Evolutionary conservation across 2,113 vertebrate genomes (phyloP), one percentile per base, ranked within the genome.

Genomic region (Romanogobio albipinnatus): DNA sequence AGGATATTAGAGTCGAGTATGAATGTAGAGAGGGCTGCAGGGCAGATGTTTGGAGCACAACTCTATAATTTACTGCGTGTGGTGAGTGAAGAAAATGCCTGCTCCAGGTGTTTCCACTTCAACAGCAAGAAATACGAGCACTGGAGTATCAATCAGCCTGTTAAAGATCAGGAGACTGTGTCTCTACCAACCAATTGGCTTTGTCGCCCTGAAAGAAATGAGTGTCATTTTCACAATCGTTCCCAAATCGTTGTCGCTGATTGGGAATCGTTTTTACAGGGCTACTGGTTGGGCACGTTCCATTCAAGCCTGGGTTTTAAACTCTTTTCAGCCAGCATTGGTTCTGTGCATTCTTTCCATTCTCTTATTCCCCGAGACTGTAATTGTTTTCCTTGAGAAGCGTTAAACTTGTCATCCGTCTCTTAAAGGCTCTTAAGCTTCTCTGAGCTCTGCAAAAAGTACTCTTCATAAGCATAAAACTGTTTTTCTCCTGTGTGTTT

Each of bases 41-140:
- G 90, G 89, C 84, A 89, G 89, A 90, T 85, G 89, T 87, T 91
- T 89, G 81, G 62, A 90, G 86, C 86, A 89, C 89, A 89, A 92
- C 90, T 89, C 89, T 90, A 89, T 91, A 91, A 93, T 94, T 93
- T 93, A 93, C 90, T 91, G 89, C 88, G 87, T 92, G 93, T 86
- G 93, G 93, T 92, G 91, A 94, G 90, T 86, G 33, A 91, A 90
- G 90, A 90, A 86, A 92, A 79, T 85, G 88, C 80, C 83, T 88
- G 87, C 89, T 92, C 93, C 94, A 93, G 93, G 93, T 94, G 92
- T 92, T 94, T 90, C 92, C 91, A 89, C 91, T 91, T 93, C 92
- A 91, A 83, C 91, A 88, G 90, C 89, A 88, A 92, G 90, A 89
- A 91, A 90, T 86, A 74, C 19, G 88, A 87, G 68, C 83, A 87